Conservation (phyloP, 2,888 invertebrate genomes). For the Hemaris fuciformis region DNA sequence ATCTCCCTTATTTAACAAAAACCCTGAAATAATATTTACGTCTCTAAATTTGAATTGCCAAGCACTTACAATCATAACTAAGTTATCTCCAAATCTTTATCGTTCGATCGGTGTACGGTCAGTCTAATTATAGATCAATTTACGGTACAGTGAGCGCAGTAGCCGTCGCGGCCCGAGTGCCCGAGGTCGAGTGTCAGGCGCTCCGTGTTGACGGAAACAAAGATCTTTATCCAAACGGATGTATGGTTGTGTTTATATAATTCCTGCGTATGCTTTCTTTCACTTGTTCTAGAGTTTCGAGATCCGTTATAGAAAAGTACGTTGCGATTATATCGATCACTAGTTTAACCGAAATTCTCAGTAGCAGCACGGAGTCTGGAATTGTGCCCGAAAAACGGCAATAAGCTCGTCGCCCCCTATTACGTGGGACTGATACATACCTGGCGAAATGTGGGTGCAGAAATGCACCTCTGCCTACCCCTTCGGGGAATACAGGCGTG, state of each 20-base stretch:
- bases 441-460: too few species aligned
- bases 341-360: too few species aligned
- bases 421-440: too few species aligned
- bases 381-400: too few species aligned
- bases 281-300: background rate
- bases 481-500: too few species aligned
- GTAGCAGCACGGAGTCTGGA: too few species aligned
- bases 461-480: too few species aligned
- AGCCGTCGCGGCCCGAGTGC: background rate
- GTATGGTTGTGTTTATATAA: slow-evolving; percentile 9
- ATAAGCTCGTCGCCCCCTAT: too few species aligned
- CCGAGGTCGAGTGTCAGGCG: slow-evolving; percentile 27
- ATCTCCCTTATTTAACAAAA: background rate
- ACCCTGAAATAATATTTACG: background rate
- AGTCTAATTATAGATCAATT: slow-evolving; percentile 10
- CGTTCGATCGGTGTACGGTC: background rate
- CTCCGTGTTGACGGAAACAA: slow-evolving; percentile 26
- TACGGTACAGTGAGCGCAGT: slow-evolving; percentile 3
- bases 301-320: background rate
- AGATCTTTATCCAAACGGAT: slow-evolving; percentile 22
- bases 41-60: background rate
- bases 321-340: background rate
- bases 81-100: background rate
- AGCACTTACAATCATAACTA: background rate
- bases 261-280: background rate